Evolutionary conservation across 2,888 invertebrate genomes (phyloP), one percentile per base, ranked within the genome.

Genomic region (Drosophila koepferae): DNA sequence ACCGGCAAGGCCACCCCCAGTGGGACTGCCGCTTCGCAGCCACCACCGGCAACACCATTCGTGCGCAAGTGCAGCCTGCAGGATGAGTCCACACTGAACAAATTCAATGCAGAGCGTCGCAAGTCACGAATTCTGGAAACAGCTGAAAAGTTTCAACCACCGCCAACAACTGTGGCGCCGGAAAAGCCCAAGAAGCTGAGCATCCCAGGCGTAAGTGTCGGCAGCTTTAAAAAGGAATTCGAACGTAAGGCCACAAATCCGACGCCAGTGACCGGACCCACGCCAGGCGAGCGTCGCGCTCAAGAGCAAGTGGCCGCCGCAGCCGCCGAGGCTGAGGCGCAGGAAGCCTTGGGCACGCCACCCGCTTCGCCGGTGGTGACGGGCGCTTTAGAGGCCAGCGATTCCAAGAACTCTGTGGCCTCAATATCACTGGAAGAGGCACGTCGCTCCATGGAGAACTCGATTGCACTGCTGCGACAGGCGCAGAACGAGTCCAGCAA

Each of bases 211-310:
- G 97, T 97, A 18, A 97, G 96, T 91, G 97, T 98, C 1, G 97
- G 96, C 61, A 97, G 96, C 90, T 97, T 96, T 82, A 97, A 97
- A 84, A 96, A 96, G 86, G 97, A 97, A 85, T 98, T 97, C 90
- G 97, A 98, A 92, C 94, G 96, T 62, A 96, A 96, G 92, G 96
- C 96, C 0, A 96, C 96, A 56, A 94, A 96, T 46, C 90, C 94
- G 1, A 89, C 93, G 4, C 93, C 94, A 0, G 67, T 72, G 3
- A 79, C 90, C 9, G 90, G 90, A 76, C 94, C 94, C 3, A 92
- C 91, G 5, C 82, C 92, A 0, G 91, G 90, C 73, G 93, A 92
- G 69, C 86, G 88, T 34, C 90, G 91, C 1, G 89, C 91, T 1
- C 75, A 91, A 53, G 88, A 90, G 59, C 91, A 91, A 73, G 92